Base-by-base conservation (phyloP, 1,140 invertebrate genomes). In the Catajapyx aquilonaris region DNA sequence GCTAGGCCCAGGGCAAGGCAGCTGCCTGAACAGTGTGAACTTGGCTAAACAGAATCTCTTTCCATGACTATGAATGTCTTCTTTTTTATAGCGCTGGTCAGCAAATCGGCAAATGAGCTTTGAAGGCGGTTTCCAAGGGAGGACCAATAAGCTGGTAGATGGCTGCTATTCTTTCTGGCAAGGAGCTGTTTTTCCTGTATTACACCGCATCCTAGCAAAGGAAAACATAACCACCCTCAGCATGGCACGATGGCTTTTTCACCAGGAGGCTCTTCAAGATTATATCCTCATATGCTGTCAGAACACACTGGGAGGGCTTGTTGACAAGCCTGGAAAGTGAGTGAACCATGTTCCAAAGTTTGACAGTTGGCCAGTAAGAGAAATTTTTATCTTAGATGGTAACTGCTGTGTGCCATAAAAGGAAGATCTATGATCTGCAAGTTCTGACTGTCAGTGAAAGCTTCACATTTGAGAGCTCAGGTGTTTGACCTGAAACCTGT, bases 151-250 rank as follows among this genome's bases (percentile, higher is more conserved):
- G 64, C 59, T 97, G 37, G 93, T 98, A 1, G 94, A 99, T 65
- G 81, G 81, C 5, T 99, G 94, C 60, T 99, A 99, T 56, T 93
- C 87, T 2, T 98, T 96, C 63, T 98, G 94, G 94, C 86, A 93
- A 62, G 88, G 86, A 19, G 90, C 78, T 20, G 68, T 75, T 23
- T 87, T 96, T 54, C 81, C 86, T 25, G 50, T 81, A 1, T 66
- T 85, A 5, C 66, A 77, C 43, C 59, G 62, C 23, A 59, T 69
- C 30, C 52, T 79, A 19, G 48, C 51, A 10, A 55, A 56, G 38
- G 51, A 43, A 62, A 41, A 48, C 45, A 5, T 19, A 9, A 42
- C 40, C 19, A 51, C 53, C 34, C 51, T 54, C 5, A 40, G 25
- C 17, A 32, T 41, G 20, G 48, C 65, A 37, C 49, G 56, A 30